These are phyloP conservation scores for Apaloderma vittatum DNA, from an alignment of 2,113 vertebrate species.

Conservation along the genomic window DNA sequence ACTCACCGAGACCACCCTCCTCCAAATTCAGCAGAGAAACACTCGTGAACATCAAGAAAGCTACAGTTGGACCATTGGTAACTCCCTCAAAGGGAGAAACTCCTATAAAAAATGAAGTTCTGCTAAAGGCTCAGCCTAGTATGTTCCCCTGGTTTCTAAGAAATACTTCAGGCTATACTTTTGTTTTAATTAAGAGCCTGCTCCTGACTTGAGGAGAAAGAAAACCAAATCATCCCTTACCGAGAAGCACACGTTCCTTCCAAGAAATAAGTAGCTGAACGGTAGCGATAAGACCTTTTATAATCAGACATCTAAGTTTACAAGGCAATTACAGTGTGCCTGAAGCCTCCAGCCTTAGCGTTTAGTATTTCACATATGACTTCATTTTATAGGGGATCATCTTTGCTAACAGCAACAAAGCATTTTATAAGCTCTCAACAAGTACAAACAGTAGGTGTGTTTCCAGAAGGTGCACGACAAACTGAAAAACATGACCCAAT, in stretches of 20 bases:
- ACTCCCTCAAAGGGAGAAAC: neutral
- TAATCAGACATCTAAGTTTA: conserved; percentile 11
- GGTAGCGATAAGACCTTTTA: neutral
- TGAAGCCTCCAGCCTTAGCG: neutral
- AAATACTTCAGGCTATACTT: neutral
- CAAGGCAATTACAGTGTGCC: neutral
- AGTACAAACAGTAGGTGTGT: neutral
- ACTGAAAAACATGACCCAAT: neutral
- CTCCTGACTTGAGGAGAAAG: neutral
- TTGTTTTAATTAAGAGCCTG: conserved; percentile 29
- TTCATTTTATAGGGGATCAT: conserved; percentile 1
- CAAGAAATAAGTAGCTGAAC: conserved; percentile 38
- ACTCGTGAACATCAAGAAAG: neutral
- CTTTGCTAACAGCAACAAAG: neutral
- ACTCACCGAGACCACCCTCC: neutral
- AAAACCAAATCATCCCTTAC: conserved; percentile 24
- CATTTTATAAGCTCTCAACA: neutral
- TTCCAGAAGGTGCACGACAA: neutral
- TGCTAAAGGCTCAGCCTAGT: neutral
- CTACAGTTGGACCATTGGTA: neutral
- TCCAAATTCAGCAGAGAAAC: neutral
- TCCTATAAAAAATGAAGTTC: neutral
- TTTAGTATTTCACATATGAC: conserved; percentile 12
- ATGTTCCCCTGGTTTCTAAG: neutral
- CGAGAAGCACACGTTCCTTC: neutral